Percentiles rank a stretch among this genome's conserved stretches.
Evolutionary conservation across 2,888 invertebrate genomes (phyloP).

Genomic region (Mimumesa dahlbomi): DNA sequence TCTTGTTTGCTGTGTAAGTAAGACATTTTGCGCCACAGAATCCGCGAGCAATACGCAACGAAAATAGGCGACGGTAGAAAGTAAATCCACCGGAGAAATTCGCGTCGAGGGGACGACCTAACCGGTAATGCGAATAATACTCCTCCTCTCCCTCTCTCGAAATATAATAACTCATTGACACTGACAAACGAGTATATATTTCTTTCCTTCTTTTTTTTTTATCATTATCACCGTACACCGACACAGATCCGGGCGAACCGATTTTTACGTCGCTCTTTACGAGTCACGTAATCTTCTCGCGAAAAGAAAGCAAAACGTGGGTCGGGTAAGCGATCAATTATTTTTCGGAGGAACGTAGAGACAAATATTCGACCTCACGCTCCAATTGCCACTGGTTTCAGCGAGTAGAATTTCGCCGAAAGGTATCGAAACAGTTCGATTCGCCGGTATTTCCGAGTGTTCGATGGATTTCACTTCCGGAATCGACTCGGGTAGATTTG

Average conservation of each 20-base stretch:
- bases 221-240: background rate
- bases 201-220: too few relatives aligned
- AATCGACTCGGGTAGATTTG: too few relatives aligned
- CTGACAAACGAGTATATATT: background rate
- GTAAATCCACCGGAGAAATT: conserved; percentile 56
- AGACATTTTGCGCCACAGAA: background rate
- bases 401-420: background rate
- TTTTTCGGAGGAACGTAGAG: background rate
- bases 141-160: conserved; percentile 1
- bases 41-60: conserved; percentile 21
- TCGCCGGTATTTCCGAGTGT: too few relatives aligned
- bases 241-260: background rate
- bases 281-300: background rate
- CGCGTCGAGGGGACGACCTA: conserved; percentile 14
- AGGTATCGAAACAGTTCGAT: background rate
- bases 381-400: too few relatives aligned
- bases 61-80: conserved; percentile 59
- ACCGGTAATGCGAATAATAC: background rate
- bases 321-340: background rate
- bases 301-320: background rate
- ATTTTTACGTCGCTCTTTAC: background rate
- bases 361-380: background rate
- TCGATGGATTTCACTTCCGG: too few relatives aligned
- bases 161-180: background rate
- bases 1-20: conserved; percentile 20